phyloP scores from a whole-genome alignment of 2,113 vertebrate species.

The Centropus bengalensis region DNA sequence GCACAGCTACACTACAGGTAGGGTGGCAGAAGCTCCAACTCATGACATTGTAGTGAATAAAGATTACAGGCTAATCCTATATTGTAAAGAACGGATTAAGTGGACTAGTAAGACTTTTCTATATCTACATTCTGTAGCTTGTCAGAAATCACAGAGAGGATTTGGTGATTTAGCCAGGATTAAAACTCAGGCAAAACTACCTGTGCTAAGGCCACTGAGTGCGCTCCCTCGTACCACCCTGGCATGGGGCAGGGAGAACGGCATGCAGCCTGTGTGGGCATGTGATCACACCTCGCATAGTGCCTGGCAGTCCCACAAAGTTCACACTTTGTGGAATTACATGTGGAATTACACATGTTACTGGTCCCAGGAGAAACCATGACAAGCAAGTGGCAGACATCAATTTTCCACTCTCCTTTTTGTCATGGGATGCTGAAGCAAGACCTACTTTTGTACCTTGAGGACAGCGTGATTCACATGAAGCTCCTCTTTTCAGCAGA shows the following conservation, averaged over 20 bases:
- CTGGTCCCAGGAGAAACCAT: neutral
- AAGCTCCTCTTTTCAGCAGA: neutral
- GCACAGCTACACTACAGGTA: neutral
- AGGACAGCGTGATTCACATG: neutral
- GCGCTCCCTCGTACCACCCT: neutral
- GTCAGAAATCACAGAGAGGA: slow-evolving; percentile 43
- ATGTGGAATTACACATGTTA: neutral
- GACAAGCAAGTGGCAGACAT: accelerated
- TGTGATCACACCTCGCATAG: accelerated
- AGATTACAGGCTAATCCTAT: slow-evolving; percentile 49
- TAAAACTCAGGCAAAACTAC: slow-evolving; percentile 13
- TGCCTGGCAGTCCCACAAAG: neutral
- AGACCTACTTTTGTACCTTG: neutral
- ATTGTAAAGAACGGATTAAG: slow-evolving; percentile 25
- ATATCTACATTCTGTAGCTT: slow-evolving; percentile 11
- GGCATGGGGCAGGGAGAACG: accelerated
- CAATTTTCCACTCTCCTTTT: neutral
- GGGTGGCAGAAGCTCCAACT: neutral
- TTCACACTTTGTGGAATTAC: neutral
- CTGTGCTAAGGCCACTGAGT: neutral
- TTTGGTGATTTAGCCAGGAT: slow-evolving; percentile 17
- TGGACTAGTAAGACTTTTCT: slow-evolving; percentile 26
- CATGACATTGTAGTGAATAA: neutral
- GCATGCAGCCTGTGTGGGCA: accelerated
- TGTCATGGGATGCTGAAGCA: neutral